Evolutionary conservation across 1,140 invertebrate species (phyloP).

Genomic region (Chionoecetes opilio): DNA sequence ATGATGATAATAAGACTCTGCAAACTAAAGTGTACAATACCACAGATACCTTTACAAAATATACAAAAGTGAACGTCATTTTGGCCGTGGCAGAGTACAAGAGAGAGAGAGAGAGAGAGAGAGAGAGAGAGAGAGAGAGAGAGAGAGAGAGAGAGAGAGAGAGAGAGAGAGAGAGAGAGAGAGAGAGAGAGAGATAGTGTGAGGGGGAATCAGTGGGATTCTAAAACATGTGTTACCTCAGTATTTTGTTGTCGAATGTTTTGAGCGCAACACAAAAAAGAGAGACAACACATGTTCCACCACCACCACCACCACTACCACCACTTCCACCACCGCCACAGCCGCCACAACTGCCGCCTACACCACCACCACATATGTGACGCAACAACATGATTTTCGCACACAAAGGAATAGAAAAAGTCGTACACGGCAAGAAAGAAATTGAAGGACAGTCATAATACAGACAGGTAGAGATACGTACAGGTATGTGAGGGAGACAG

Average conservation of each 20-base stretch:
- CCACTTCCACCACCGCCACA: too few relatives aligned
- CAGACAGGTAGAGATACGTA: too few relatives aligned
- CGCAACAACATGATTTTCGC: too few relatives aligned
- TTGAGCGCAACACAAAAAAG: neutral
- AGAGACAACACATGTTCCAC: neutral
- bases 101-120: neutral
- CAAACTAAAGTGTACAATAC: too few relatives aligned
- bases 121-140: conserved; percentile 7
- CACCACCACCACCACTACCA: neutral
- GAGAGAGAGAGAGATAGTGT: neutral
- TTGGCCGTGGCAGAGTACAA: too few relatives aligned
- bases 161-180: neutral
- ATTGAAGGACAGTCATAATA: neutral
- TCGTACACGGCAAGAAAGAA: neutral
- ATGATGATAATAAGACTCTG: too few relatives aligned
- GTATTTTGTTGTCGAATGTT: neutral
- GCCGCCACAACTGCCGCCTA: too few relatives aligned
- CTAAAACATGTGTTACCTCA: neutral
- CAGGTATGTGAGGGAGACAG: neutral
- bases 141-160: neutral
- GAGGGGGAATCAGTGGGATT: neutral
- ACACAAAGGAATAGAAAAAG: too few relatives aligned
- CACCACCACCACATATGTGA: too few relatives aligned
- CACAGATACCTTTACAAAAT: too few relatives aligned
- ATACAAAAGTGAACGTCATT: too few relatives aligned